Base-by-base conservation (phyloP, 37 sponge, comb jelly and placozoan genomes). In the Halisarca cf. caerulea region DNA sequence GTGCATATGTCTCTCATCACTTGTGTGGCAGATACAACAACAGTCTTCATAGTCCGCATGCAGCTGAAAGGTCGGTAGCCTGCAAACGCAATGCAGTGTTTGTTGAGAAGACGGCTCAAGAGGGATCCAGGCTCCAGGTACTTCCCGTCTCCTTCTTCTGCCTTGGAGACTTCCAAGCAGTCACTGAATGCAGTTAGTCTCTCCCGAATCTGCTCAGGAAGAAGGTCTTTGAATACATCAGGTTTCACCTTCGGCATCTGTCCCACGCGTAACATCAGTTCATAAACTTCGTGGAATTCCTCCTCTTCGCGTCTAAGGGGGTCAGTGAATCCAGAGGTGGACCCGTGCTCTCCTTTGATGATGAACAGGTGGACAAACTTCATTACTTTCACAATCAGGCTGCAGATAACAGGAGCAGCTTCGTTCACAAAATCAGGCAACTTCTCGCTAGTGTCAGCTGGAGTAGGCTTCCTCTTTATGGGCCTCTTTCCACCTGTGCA, bases 41-140 rank as follows among this genome's bases (percentile, higher is more conserved):
- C 61, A 72, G 83, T 89, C 83, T 93, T 93, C 47, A 93, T 38
- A 51, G 81, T 83, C 20, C 87, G 62, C 2, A 83, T 24, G 34
- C 87, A 89, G 32, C 79, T 80, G 75, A 87, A 93, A 14, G 87
- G 78, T 3, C 79, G 61, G 17, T 73, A 32, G 47, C 90, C 90
- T n/a, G 84, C 51, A 81, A 89, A 84, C 15, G 93, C 87, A 23
- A 44, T 59, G 47, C 86, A 80, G 42, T 86, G 86, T 0, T 58
- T 38, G 45, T 84, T 66, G 25, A 93, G 79, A 34, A 87, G 79
- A 5, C 21, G 38, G 23, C 59, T 42, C 59, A 93, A 44, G 78
- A 70, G 66, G 0, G 77, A 44, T 23, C 77, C 45, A 17, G 77
- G 42, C 36, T 74, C 77, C 21, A 74, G n/a, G 45, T 36, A 40